phyloP scores from a whole-genome alignment of 53 echinoderm and acorn worm genomes.

The Pentamera pediparva region DNA sequence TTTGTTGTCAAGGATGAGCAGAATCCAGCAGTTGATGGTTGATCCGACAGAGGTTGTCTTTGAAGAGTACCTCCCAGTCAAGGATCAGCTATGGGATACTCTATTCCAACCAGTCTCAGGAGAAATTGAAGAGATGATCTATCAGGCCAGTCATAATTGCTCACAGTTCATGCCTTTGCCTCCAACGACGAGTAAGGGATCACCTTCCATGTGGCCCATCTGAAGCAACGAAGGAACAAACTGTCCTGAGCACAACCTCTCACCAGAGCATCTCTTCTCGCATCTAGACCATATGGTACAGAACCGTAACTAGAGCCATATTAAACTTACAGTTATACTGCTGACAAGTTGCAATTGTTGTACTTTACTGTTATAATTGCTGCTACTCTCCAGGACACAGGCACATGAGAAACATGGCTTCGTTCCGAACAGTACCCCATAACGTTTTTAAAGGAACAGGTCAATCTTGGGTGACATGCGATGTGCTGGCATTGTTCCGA shows the following conservation, averaged over 20 bases:
- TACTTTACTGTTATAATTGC: too few relatives aligned
- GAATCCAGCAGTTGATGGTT: slow-evolving; percentile 45
- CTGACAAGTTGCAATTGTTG: too few relatives aligned
- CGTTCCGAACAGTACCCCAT: too few relatives aligned
- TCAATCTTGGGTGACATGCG: too few relatives aligned
- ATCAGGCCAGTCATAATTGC: slow-evolving; percentile 40
- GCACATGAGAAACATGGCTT: too few relatives aligned
- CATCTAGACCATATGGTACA: slow-evolving; percentile 16
- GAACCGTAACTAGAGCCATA: too few relatives aligned
- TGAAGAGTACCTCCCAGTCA: slow-evolving; percentile 38
- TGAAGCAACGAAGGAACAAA: slow-evolving; percentile 18
- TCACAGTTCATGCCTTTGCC: slow-evolving; percentile 30
- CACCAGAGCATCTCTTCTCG: slow-evolving; percentile 31
- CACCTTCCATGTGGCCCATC: slow-evolving; percentile 41
- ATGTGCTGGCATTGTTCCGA: too few relatives aligned
- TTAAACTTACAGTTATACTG: too few relatives aligned
- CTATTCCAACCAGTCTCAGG: slow-evolving; percentile 27
- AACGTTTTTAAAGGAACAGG: too few relatives aligned
- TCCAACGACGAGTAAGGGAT: slow-evolving; percentile 26
- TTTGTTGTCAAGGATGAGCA: not conserved
- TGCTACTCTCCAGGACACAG: too few relatives aligned
- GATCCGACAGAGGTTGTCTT: slow-evolving; percentile 38
- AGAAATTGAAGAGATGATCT: slow-evolving; percentile 33
- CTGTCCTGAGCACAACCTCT: slow-evolving; percentile 35
- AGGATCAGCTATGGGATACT: slow-evolving; percentile 29